phyloP scores from a whole-genome alignment of 2,888 invertebrate genomes.

The Morpho deidamia region DNA sequence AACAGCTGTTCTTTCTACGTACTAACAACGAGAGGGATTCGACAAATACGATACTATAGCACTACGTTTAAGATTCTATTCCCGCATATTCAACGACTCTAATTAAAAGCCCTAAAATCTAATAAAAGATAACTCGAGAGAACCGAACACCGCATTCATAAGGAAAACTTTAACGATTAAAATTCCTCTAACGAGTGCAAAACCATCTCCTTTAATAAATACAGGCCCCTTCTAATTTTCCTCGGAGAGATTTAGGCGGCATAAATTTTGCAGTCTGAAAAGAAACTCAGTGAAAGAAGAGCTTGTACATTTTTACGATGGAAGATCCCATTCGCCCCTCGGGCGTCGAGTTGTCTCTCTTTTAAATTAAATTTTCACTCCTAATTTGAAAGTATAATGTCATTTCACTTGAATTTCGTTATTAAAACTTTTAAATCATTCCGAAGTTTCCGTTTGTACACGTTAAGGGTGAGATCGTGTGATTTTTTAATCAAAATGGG shows the following conservation, averaged over 20 bases:
- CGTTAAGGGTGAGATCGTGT: constrained; percentile 61
- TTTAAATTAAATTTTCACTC: constrained; percentile 80
- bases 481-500: constrained; percentile 78
- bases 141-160: constrained; percentile 68
- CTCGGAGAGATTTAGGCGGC: constrained; percentile 70
- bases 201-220: constrained; percentile 72
- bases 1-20: constrained; percentile 17
- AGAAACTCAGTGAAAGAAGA: constrained; percentile 74
- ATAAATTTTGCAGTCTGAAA: constrained; percentile 74
- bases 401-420: constrained; percentile 78
- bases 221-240: constrained; percentile 72
- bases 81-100: constrained; percentile 58
- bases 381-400: constrained; percentile 80
- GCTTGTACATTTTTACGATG: constrained; percentile 75
- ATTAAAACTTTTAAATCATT: constrained; percentile 80
- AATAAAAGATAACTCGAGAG: constrained; percentile 73
- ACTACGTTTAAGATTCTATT: constrained; percentile 58
- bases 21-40: constrained; percentile 8
- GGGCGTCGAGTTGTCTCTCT: constrained; percentile 73
- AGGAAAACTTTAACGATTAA: constrained; percentile 72
- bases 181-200: constrained; percentile 74
- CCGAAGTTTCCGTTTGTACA: constrained; percentile 61
- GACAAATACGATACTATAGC: constrained; percentile 32
- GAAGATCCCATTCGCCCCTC: constrained; percentile 70
- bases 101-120: constrained; percentile 67